phyloP scores from a whole-genome alignment of 2,797 vertebrate species.

The Atherinosoma microstoma region DNA sequence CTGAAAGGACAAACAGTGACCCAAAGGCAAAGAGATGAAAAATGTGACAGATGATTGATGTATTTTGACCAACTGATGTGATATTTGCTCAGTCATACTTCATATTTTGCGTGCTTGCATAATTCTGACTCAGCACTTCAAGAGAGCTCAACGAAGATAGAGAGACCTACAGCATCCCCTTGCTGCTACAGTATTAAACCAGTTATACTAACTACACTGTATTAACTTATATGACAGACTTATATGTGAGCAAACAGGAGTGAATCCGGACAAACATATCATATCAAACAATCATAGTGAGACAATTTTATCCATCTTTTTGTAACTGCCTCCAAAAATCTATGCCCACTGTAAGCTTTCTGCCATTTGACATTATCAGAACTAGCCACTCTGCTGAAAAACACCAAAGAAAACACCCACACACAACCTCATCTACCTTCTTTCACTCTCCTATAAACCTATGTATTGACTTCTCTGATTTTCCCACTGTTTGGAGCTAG shows the following conservation, averaged over 20 bases:
- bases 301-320: not conserved
- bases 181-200: slow-evolving; percentile 9
- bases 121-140: slow-evolving; percentile 59
- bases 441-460: slow-evolving; percentile 43
- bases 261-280: slow-evolving; percentile 7
- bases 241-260: not conserved
- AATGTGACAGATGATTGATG: not conserved
- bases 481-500: slow-evolving; percentile 48
- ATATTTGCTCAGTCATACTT: slow-evolving; percentile 15
- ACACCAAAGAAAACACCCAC: slow-evolving; percentile 17
- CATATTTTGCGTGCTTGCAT: slow-evolving; percentile 16
- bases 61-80: slow-evolving; percentile 23
- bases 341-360: slow-evolving; percentile 7
- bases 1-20: slow-evolving; percentile 21
- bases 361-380: slow-evolving; percentile 32
- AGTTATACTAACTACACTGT: not conserved
- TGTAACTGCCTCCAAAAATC: not conserved
- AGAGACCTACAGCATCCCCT: slow-evolving; percentile 19
- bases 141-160: not conserved
- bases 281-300: slow-evolving; percentile 8
- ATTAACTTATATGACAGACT: not conserved
- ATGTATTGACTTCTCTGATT: slow-evolving; percentile 55
- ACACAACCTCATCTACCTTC: slow-evolving; percentile 47
- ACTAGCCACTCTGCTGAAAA: slow-evolving; percentile 27
- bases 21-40: slow-evolving; percentile 17